phyloP scores from a whole-genome alignment of 2,888 invertebrate species.

The Aporophyla lueneburgensis region DNA sequence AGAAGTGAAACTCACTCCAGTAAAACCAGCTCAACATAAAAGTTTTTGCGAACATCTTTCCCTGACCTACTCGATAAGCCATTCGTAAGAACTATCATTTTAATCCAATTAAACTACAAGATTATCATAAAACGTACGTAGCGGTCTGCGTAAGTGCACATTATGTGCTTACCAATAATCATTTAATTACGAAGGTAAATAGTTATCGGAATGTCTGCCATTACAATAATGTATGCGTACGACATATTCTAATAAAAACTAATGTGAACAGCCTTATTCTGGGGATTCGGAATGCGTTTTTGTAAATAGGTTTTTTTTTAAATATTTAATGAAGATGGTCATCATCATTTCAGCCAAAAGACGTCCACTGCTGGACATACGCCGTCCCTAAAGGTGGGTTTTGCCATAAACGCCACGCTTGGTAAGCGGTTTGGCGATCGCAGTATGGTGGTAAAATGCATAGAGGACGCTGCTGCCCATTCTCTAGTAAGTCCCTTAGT shows the following conservation, averaged over 20 bases:
- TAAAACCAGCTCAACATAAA: constrained; percentile 25
- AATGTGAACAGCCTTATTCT: constrained; percentile 69
- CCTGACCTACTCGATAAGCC: constrained; percentile 58
- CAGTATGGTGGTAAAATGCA: too few relatives aligned
- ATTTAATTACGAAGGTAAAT: constrained; percentile 78
- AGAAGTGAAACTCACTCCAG: constrained; percentile 35
- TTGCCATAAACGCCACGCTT: too few relatives aligned
- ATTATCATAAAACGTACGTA: constrained; percentile 68
- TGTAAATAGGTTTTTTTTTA: too few relatives aligned
- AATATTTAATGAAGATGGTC: too few relatives aligned
- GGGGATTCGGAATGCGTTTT: constrained; percentile 21
- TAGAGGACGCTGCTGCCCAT: too few relatives aligned
- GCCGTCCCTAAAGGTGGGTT: too few relatives aligned
- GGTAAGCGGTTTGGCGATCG: too few relatives aligned
- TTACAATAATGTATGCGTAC: constrained; percentile 77
- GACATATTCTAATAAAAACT: constrained; percentile 71
- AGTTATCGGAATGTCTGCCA: constrained; percentile 71
- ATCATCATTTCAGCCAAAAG: too few relatives aligned
- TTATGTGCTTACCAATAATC: constrained; percentile 79
- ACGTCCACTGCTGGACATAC: too few relatives aligned
- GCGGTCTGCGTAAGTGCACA: constrained; percentile 64
- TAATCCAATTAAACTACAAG: constrained; percentile 66
- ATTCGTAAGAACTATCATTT: constrained; percentile 71
- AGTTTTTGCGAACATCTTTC: constrained; percentile 62
- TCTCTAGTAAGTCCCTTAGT: too few relatives aligned